Conservation (phyloP, 2,888 invertebrate species). For the Ceraclea dissimilis region DNA sequence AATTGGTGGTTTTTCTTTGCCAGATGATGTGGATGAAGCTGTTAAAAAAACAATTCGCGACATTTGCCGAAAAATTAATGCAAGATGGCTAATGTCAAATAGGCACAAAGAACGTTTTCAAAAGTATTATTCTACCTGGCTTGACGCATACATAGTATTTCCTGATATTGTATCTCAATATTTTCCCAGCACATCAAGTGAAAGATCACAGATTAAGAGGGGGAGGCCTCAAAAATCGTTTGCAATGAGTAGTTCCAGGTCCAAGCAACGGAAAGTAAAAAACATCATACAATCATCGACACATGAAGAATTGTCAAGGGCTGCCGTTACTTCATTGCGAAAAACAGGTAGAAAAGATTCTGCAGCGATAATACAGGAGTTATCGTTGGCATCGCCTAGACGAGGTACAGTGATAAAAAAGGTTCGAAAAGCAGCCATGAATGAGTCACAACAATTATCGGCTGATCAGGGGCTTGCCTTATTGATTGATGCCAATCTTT, state of each 20-base stretch:
- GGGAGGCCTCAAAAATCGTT: not conserved
- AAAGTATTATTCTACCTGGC: not conserved
- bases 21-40: not conserved
- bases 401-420: not conserved
- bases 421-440: not conserved
- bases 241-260: not conserved
- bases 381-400: not conserved
- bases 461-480: not conserved
- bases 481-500: not conserved
- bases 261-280: not conserved
- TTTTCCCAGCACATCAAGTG: not conserved
- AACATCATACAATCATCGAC: too few species aligned
- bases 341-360: too few species aligned
- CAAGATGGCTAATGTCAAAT: not conserved
- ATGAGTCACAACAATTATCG: too few species aligned
- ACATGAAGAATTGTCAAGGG: too few species aligned
- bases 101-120: not conserved
- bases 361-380: too few species aligned
- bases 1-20: not conserved
- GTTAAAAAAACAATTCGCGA: not conserved
- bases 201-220: not conserved
- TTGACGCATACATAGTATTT: not conserved
- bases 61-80: not conserved
- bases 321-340: too few species aligned
- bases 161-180: not conserved